A percentile compares a stretch with the other conserved stretches of the same genome.
phyloP scores from a whole-genome alignment of 2,888 invertebrate species.

The Sinodicranocentrus sp. region DNA sequence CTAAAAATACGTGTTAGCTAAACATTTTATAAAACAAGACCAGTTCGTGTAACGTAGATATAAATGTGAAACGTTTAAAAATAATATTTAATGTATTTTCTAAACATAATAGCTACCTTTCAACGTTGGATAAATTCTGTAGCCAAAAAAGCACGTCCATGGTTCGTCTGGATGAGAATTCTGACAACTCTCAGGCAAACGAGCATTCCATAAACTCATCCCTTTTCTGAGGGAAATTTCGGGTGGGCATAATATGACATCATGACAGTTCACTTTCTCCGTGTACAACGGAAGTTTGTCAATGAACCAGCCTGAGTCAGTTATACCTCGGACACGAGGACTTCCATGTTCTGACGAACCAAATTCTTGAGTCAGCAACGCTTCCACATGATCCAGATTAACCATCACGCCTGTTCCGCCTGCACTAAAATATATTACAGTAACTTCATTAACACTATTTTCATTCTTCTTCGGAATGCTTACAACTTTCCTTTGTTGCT shows the following conservation, averaged over 20 bases:
- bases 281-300: constrained; percentile 89
- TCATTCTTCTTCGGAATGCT: background rate
- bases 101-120: constrained; percentile 81
- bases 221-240: constrained; percentile 86
- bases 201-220: constrained; percentile 88
- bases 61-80: no score
- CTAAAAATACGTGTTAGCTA: no score
- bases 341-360: constrained; percentile 45
- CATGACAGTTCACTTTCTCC: constrained; percentile 78
- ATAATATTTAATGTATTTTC: no score
- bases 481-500: no score
- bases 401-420: constrained; percentile 96
- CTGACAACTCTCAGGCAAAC: constrained; percentile 88
- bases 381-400: constrained; percentile 90
- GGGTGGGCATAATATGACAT: constrained; percentile 82
- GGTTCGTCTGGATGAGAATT: constrained; percentile 85
- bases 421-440: constrained; percentile 82
- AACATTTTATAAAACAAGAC: no score
- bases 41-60: no score
- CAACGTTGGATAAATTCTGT: constrained; percentile 90
- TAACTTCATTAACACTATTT: no score
- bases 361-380: constrained; percentile 77
- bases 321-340: constrained; percentile 86
- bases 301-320: constrained; percentile 97
- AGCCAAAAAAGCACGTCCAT: constrained; percentile 96